A percentile compares a stretch with the other conserved stretches of the same genome.
phyloP scores from a whole-genome alignment of 1,140 invertebrate species.

The Eupristina koningsbergeri region DNA sequence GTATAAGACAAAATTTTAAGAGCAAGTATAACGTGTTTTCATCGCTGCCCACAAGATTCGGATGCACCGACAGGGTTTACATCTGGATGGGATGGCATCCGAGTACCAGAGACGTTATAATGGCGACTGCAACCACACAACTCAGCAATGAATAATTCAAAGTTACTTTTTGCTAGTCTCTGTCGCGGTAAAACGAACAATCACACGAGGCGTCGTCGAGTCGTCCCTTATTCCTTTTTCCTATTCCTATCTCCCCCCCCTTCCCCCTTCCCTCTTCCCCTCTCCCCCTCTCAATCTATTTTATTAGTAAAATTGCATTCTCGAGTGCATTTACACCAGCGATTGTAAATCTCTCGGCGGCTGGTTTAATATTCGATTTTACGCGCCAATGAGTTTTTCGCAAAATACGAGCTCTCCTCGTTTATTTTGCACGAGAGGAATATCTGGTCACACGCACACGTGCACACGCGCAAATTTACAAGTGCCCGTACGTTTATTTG shows the following conservation, averaged over 20 bases:
- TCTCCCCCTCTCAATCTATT: conserved; percentile 46
- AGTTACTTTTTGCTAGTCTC: conserved; percentile 36
- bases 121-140: neutral
- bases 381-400: conserved; percentile 66
- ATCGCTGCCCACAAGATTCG: neutral
- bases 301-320: conserved; percentile 65
- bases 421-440: conserved; percentile 4
- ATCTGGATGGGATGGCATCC: neutral
- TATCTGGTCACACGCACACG: neutral
- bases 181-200: conserved; percentile 33
- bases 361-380: conserved; percentile 63
- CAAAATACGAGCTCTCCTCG: conserved; percentile 61
- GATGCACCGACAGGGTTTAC: too few relatives aligned
- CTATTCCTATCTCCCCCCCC: too few relatives aligned
- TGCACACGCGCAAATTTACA: neutral
- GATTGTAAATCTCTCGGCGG: conserved; percentile 67
- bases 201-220: neutral
- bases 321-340: conserved; percentile 64
- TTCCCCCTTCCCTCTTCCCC: conserved; percentile 12
- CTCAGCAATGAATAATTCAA: conserved; percentile 46
- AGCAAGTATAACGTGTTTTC: conserved; percentile 33
- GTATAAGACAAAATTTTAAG: neutral
- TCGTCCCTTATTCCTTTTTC: conserved; percentile 16
- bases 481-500: neutral
- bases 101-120: neutral